A percentile compares a stretch with the other conserved stretches of the same genome.
Conservation (phyloP, 2,797 vertebrate species). For the Etheostoma nigrum region DNA sequence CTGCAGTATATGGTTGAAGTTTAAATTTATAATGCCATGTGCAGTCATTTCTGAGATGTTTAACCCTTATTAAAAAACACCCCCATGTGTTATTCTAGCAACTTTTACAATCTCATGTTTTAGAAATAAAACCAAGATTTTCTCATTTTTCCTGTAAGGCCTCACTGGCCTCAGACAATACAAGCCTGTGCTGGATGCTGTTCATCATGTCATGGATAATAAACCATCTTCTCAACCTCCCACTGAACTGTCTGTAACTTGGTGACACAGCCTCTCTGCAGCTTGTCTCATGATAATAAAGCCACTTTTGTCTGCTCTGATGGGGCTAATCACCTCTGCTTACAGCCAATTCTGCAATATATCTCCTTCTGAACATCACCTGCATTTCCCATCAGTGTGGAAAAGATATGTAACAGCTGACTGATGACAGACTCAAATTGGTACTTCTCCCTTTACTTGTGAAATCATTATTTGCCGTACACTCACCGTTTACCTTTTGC, state of each 20-base stretch:
- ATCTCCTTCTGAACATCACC: constrained; percentile 10
- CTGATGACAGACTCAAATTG: not conserved
- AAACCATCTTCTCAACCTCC: constrained; percentile 43
- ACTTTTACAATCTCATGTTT: constrained; percentile 21
- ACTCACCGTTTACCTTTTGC: not conserved
- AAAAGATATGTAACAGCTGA: constrained; percentile 11
- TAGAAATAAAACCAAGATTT: constrained; percentile 24
- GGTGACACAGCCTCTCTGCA: constrained; percentile 6
- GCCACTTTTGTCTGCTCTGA: not conserved
- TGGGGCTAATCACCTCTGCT: constrained; percentile 20
- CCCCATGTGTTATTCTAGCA: not conserved
- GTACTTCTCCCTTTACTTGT: not conserved
- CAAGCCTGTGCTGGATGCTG: constrained; percentile 8
- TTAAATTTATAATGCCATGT: not conserved
- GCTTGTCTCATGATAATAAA: constrained; percentile 14
- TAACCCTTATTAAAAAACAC: not conserved
- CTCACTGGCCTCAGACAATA: constrained; percentile 42
- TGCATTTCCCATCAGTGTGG: constrained; percentile 18
- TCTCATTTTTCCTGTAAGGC: constrained; percentile 10
- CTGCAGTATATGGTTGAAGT: not conserved
- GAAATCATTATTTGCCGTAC: constrained; percentile 20
- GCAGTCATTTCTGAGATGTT: constrained; percentile 1
- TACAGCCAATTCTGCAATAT: constrained; percentile 4
- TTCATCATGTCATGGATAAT: constrained; percentile 36
- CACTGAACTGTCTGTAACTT: constrained; percentile 16